These are phyloP conservation scores for Glyphotaelius pellucidus DNA, from an alignment of 2,888 invertebrate genomes.

Conservation along the genomic window DNA sequence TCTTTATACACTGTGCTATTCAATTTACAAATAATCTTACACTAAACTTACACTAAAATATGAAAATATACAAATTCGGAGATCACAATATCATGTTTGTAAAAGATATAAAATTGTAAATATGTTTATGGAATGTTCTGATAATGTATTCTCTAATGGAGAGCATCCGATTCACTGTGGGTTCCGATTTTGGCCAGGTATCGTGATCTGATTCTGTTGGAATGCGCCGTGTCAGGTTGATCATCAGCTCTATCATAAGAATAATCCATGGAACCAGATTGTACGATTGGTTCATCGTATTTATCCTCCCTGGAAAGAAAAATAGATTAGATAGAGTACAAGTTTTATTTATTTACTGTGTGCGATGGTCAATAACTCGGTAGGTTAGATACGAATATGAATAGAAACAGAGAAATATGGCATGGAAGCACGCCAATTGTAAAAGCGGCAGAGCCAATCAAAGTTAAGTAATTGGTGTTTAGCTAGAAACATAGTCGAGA, in stretches of 20 bases:
- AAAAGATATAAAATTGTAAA: conserved; percentile 30
- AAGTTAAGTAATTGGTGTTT: too few relatives aligned
- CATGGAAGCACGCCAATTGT: too few relatives aligned
- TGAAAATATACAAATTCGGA: conserved; percentile 26
- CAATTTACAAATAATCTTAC: neutral
- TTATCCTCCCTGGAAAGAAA: conserved; percentile 45
- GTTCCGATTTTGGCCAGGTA: conserved; percentile 74
- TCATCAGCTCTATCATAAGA: conserved; percentile 57
- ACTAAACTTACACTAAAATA: conserved; percentile 10
- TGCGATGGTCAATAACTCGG: too few relatives aligned
- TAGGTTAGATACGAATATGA: too few relatives aligned
- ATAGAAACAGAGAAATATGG: too few relatives aligned
- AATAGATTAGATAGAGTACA: neutral
- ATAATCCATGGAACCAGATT: conserved; percentile 54
- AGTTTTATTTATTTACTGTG: neutral
- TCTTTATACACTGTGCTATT: neutral
- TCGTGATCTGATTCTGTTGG: conserved; percentile 75
- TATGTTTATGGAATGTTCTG: conserved; percentile 25
- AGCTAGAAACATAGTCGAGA: too few relatives aligned
- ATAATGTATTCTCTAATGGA: neutral
- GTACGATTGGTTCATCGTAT: conserved; percentile 9
- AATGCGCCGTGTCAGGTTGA: conserved; percentile 64
- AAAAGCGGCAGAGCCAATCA: too few relatives aligned
- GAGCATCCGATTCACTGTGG: conserved; percentile 35
- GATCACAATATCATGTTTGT: conserved; percentile 24